Base-by-base conservation (phyloP, 2,113 vertebrate genomes). In the Echinops telfairi region DNA sequence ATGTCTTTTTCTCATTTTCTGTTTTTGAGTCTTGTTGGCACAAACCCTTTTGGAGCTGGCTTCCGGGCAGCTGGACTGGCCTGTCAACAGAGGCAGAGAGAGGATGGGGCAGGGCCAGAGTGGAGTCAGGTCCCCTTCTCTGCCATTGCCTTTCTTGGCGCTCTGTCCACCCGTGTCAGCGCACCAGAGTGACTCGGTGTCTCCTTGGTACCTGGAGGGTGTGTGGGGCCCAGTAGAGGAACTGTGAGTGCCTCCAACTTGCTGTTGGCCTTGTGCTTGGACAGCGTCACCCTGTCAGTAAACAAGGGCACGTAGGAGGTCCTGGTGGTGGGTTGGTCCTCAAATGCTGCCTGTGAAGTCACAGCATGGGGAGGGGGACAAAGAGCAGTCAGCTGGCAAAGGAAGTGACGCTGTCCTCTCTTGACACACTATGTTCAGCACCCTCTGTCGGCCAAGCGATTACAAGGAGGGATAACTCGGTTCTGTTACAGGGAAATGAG, bases 211-310 rank as follows among this genome's bases (percentile, higher is more conserved):
- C 97, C 90, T 97, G 96, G 86, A 78, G 25, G 62, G 76, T 60
- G 96, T 91, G 53, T 38, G 86, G 43, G 80, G 64, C 43, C 93
- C 84, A 40, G 95, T 88, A 77, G 86, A 84, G 57, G 89, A 94
- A 16, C 58, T 70, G 12, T 86, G 78, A 38, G 95, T 66, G 93
- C 92, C 19, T 93, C 29, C 25, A 17, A 38, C 27, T 83, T 60
- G 62, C 14, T 40, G 12, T 84, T 93, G 60, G 40, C 73, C n/a
- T 95, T 79, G 38, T 96, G 86, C n/a, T 94, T 94, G 57, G 22
- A 95, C 62, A 85, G 94, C 27, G 60, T 93, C 84, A 95, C 66
- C 87, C 77, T 95, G 73, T 96, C 90, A 33, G 89, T 80, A 86
- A 82, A 91, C 76, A 95, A 95, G 62, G 94, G 95, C n/a, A 86